Evolutionary conservation across 1,140 invertebrate species (phyloP).

Genomic region (Hypothenemus hampei): DNA sequence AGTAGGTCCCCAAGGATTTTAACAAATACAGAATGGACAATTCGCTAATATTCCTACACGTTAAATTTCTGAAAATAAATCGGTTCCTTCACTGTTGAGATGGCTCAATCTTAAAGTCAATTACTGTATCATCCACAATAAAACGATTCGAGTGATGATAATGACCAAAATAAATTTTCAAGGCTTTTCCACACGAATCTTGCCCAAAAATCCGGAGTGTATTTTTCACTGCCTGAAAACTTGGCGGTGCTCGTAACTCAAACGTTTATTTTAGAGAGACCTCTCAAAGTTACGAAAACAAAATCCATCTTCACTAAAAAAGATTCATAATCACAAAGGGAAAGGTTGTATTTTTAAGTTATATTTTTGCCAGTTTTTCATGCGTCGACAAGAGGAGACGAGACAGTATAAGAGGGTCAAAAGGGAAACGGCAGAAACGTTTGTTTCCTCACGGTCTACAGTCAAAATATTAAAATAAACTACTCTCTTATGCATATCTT

Average conservation of each 20-base stretch:
- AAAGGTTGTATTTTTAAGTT: conserved; percentile 14
- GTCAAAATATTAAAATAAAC: no score
- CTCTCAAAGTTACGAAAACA: conserved; percentile 7
- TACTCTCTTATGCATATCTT: no score
- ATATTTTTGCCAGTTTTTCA: conserved; percentile 8
- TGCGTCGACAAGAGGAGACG: conserved; percentile 4
- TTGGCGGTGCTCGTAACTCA: background rate
- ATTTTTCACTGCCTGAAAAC: background rate
- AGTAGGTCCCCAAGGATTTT: no score
- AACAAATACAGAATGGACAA: no score
- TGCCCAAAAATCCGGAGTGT: background rate
- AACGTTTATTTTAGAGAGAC: background rate
- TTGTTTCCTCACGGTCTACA: conserved; percentile 1
- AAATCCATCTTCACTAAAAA: conserved; percentile 12
- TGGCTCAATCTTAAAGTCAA: no score
- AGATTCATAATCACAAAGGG: conserved; percentile 14
- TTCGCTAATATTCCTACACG: no score
- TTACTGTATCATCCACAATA: no score
- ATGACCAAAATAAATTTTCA: no score
- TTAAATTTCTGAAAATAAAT: no score
- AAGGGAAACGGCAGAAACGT: conserved; percentile 11
- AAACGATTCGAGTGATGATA: no score
- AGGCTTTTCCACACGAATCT: no score
- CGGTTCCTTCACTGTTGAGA: no score
- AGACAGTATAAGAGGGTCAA: background rate